Evolutionary conservation across 2,797 vertebrate species (phyloP).

Genomic region (Falco biarmicus): DNA sequence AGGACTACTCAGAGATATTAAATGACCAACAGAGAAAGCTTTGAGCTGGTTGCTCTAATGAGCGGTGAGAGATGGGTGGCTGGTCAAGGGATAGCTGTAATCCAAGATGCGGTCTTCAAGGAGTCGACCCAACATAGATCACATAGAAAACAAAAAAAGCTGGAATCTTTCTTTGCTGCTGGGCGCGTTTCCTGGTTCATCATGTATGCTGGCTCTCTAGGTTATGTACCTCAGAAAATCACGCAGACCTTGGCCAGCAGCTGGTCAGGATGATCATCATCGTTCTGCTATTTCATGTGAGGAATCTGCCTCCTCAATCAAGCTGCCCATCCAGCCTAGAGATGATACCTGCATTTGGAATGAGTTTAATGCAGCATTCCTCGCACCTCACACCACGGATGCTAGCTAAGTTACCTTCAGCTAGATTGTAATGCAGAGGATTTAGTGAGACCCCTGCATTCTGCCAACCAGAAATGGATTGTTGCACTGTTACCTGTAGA

Average conservation of each 20-base stretch:
- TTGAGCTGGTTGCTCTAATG: not conserved
- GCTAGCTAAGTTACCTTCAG: not conserved
- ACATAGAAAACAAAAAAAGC: not conserved
- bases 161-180: not conserved
- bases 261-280: not conserved
- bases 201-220: not conserved
- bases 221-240: not conserved
- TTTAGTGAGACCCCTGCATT: not conserved
- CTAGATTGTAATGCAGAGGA: rapidly evolving
- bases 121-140: not conserved
- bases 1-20: not conserved
- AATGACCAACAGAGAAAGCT: not conserved
- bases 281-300: not conserved
- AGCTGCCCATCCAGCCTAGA: not conserved
- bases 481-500: not conserved
- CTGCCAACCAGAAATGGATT: not conserved
- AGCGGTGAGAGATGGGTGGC: not conserved
- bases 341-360: not conserved
- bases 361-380: not conserved
- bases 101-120: not conserved
- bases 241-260: not conserved
- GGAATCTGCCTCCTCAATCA: not conserved
- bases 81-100: not conserved
- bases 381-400: not conserved
- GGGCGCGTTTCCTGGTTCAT: not conserved